A percentile compares a stretch with the other conserved stretches of the same genome.
These are phyloP conservation scores for Eucera pruinosa DNA, from an alignment of 2,888 invertebrate genomes.

Conservation along the genomic window DNA sequence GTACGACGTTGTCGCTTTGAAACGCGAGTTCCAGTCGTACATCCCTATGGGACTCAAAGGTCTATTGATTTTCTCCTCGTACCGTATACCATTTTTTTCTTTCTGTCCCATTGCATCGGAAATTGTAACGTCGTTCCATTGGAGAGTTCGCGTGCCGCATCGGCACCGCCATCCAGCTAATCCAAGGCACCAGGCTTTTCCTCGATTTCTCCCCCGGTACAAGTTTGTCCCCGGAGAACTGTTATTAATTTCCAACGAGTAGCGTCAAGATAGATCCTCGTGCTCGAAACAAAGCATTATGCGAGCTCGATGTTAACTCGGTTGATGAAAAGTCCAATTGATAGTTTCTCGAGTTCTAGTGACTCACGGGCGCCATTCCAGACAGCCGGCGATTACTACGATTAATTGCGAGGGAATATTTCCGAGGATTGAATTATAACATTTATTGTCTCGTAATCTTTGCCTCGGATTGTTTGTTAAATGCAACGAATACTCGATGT, in stretches of 20 bases:
- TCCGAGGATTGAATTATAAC: not conserved
- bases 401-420: conserved; percentile 9
- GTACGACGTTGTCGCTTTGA: conserved; percentile 47
- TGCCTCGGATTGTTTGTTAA: not conserved
- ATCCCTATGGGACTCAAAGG: conserved; percentile 23
- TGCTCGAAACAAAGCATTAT: conserved; percentile 21
- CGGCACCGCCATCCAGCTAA: conserved; percentile 21
- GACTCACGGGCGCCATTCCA: not conserved
- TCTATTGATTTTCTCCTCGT: conserved; percentile 67
- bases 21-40: conserved; percentile 30
- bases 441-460: conserved; percentile 5
- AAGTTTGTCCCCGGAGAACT: conserved; percentile 7
- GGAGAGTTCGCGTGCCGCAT: not conserved
- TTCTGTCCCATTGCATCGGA: conserved; percentile 45
- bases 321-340: conserved; percentile 44
- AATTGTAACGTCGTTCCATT: conserved; percentile 63
- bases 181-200: conserved; percentile 15
- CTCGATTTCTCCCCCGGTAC: not conserved
- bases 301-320: conserved; percentile 16
- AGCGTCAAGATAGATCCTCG: conserved; percentile 21
- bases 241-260: conserved; percentile 46
- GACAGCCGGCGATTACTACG: not conserved
- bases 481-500: not conserved
- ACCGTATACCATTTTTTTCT: conserved; percentile 27
- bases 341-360: not conserved